A percentile compares a stretch with the other conserved stretches of the same genome.
Evolutionary conservation across 2,797 vertebrate species (phyloP).

Genomic region (Prionace glauca): DNA sequence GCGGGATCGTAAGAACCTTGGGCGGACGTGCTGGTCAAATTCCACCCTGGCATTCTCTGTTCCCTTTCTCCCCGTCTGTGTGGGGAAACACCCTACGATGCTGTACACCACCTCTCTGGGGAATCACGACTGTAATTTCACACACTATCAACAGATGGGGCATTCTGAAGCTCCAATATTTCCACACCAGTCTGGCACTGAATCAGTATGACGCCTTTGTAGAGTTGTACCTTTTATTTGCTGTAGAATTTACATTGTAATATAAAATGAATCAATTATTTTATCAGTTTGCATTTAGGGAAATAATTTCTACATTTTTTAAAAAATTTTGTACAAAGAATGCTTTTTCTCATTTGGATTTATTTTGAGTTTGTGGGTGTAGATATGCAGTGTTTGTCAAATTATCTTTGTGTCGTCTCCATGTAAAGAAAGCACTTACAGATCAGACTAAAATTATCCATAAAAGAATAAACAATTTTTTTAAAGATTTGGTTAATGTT

Average conservation of each 20-base stretch:
- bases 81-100: not conserved
- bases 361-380: not conserved
- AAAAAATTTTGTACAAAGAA: not conserved
- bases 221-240: conserved; percentile 5
- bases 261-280: conserved; percentile 2
- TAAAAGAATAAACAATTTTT: conserved; percentile 26
- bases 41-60: not conserved
- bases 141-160: not conserved
- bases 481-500: not conserved
- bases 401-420: not conserved
- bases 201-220: not conserved
- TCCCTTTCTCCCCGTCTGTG: not conserved
- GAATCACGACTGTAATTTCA: not conserved
- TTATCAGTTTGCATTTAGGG: conserved; percentile 23
- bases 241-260: not conserved
- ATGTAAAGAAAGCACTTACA: conserved; percentile 19
- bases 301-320: conserved; percentile 18
- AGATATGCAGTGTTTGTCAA: not conserved
- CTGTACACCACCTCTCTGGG: not conserved
- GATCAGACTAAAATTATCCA: conserved; percentile 15
- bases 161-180: not conserved
- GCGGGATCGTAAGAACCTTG: too few relatives aligned
- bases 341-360: not conserved
- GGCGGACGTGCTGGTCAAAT: too few relatives aligned
- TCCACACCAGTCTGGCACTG: not conserved